Conservation (phyloP, 2,113 vertebrate species). For the Oreocharis arfaki region DNA sequence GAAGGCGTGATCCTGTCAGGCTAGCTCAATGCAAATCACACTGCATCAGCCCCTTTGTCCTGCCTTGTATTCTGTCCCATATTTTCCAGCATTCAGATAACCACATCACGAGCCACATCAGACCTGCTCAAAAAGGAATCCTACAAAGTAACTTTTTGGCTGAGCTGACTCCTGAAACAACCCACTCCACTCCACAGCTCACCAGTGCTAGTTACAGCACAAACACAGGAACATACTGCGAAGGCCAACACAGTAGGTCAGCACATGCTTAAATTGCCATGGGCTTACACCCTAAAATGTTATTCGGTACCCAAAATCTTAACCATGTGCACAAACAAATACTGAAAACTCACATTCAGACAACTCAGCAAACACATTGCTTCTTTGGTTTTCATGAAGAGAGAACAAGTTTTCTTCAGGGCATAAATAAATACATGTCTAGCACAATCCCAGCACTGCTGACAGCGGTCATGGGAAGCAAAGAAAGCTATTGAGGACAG, state of each 20-base stretch:
- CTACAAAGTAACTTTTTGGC: neutral
- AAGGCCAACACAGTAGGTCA: neutral
- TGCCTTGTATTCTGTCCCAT: neutral
- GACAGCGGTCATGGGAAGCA: neutral
- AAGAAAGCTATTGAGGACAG: neutral
- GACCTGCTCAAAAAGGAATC: neutral
- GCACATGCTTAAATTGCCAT: neutral
- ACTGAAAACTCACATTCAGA: neutral
- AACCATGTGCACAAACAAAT: neutral
- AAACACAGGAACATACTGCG: neutral
- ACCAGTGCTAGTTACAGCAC: neutral
- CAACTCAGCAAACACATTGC: neutral
- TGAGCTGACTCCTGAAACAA: neutral
- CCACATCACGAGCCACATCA: neutral
- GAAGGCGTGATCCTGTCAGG: neutral
- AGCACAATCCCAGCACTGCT: neutral
- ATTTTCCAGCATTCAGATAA: neutral
- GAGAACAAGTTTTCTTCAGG: neutral
- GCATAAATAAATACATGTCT: neutral
- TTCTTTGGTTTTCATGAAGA: neutral
- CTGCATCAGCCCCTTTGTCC: neutral
- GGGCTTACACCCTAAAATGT: neutral
- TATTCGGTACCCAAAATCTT: neutral
- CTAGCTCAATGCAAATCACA: neutral
- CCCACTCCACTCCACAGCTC: neutral